These are phyloP conservation scores for Thymelicus sylvestris DNA, from an alignment of 2,888 invertebrate species.

Conservation along the genomic window DNA sequence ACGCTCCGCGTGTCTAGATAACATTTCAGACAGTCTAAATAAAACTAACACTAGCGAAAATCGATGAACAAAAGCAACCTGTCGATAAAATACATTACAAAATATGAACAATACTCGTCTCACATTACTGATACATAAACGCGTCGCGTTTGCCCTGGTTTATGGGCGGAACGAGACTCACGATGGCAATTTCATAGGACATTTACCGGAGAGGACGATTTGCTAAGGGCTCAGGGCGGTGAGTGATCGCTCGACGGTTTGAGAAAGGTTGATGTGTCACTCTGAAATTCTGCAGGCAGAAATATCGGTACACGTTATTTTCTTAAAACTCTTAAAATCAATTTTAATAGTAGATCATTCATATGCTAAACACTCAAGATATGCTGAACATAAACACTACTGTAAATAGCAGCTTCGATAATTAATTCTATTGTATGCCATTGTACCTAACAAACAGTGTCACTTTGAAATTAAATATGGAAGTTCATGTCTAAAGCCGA, in stretches of 20 bases:
- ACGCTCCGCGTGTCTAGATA: too few species aligned
- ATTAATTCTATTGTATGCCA: too few species aligned
- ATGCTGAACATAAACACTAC: neutral
- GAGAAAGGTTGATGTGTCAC: conserved; percentile 57
- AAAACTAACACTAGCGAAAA: neutral
- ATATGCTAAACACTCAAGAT: neutral
- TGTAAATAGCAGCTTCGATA: too few species aligned
- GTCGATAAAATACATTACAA: conserved; percentile 20
- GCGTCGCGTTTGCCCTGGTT: conserved; percentile 69
- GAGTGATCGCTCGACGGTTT: conserved; percentile 54
- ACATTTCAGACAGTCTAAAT: neutral
- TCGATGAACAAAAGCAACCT: neutral
- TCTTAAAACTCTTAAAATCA: too few species aligned
- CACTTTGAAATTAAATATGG: too few species aligned
- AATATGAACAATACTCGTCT: conserved; percentile 22
- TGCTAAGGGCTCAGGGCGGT: conserved; percentile 64
- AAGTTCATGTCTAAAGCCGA: neutral
- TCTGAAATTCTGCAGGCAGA: conserved; percentile 45
- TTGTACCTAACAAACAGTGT: too few species aligned
- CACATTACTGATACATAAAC: conserved; percentile 75
- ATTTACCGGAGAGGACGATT: conserved; percentile 67
- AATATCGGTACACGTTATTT: neutral
- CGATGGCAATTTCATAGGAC: conserved; percentile 79
- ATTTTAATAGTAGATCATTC: too few species aligned
- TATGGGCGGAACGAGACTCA: conserved; percentile 75